Evolutionary conservation across 2,113 vertebrate species (phyloP).

Genomic region (Eurypyga helias): DNA sequence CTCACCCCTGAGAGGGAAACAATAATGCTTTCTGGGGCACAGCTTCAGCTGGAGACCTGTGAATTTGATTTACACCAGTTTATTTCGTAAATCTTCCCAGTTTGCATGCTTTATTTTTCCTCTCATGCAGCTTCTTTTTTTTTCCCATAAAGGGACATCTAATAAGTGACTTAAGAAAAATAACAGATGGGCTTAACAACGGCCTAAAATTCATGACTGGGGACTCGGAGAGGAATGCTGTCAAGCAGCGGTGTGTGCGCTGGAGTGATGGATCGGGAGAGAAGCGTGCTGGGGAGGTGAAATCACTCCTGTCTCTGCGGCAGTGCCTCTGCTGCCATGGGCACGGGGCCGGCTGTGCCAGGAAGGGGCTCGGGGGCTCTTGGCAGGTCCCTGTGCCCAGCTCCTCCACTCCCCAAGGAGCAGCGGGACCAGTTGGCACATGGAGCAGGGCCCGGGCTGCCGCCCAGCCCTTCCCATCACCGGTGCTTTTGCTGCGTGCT

Average conservation of each 20-base stretch:
- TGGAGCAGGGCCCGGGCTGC: fast-evolving
- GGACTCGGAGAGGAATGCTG: background rate
- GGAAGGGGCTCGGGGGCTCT: background rate
- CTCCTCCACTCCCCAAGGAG: background rate
- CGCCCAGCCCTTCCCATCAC: fast-evolving
- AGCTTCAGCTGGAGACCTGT: background rate
- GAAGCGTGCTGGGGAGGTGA: background rate
- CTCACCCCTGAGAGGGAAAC: background rate
- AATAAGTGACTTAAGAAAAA: background rate
- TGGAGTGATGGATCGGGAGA: background rate
- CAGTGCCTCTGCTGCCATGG: background rate
- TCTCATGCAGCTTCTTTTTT: background rate
- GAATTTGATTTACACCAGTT: conserved; percentile 17
- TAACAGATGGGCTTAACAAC: background rate
- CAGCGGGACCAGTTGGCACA: background rate
- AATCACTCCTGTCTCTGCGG: background rate
- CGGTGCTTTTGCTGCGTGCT: background rate
- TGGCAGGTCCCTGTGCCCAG: fast-evolving
- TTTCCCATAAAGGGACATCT: background rate
- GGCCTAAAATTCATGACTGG: background rate
- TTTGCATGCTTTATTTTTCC: background rate
- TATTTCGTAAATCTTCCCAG: background rate
- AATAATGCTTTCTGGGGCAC: background rate
- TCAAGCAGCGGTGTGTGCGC: background rate
- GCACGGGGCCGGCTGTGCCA: background rate